phyloP scores from a whole-genome alignment of 92 coral and sea anemone genomes.

The Porites cylindrica region DNA sequence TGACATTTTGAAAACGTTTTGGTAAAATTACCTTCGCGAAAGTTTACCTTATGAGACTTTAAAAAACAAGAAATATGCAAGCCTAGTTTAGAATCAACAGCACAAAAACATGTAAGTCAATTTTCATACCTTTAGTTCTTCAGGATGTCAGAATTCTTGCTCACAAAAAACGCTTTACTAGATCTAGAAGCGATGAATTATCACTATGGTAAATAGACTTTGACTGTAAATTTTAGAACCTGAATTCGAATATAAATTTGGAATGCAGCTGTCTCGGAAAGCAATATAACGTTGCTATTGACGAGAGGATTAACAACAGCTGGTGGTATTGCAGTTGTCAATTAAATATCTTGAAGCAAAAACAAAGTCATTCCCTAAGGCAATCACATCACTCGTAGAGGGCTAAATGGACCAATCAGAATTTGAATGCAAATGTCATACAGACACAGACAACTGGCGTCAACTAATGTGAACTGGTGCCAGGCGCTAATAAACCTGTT shows the following conservation, averaged over 20 bases:
- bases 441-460: too few species aligned
- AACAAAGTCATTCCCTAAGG: neutral
- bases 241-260: neutral
- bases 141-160: neutral
- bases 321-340: neutral
- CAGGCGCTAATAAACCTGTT: too few species aligned
- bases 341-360: too few species aligned
- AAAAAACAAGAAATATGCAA: neutral
- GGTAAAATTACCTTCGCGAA: neutral
- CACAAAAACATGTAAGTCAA: too few species aligned
- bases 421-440: too few species aligned
- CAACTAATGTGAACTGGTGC: too few species aligned
- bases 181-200: neutral
- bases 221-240: neutral
- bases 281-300: conserved; percentile 7
- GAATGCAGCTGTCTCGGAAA: conserved; percentile 27
- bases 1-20: neutral
- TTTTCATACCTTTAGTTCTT: conserved; percentile 7
- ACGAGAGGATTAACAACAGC: neutral
- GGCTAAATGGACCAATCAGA: too few species aligned
- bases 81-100: neutral
- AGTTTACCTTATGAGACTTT: neutral
- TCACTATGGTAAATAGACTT: too few species aligned
- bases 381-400: neutral
- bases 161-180: neutral